A percentile compares a stretch with the other conserved stretches of the same genome.
These are phyloP conservation scores for Peromyscus californicus DNA, from an alignment of 2,113 vertebrate genomes.

Conservation along the genomic window DNA sequence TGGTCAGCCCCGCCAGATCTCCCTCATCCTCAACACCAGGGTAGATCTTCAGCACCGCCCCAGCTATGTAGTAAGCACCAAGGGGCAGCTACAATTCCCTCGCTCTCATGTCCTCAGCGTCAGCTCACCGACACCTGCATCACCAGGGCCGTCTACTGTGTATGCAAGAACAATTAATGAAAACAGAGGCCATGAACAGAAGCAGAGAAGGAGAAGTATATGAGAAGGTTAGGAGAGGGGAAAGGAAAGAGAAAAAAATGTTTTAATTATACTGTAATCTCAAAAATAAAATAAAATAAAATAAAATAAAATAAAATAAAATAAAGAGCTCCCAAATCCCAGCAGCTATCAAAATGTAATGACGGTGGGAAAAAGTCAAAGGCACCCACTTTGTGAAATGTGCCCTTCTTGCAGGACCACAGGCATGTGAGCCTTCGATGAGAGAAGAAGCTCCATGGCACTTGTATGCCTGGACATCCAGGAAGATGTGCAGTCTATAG, in stretches of 20 bases:
- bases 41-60: not conserved
- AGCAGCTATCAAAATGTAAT: slow-evolving; percentile 61
- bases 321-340: slow-evolving; percentile 63
- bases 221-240: not conserved
- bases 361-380: slow-evolving; percentile 49
- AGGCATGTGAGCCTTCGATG: not conserved
- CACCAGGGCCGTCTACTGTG: not conserved
- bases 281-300: slow-evolving; percentile 46
- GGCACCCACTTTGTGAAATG: not conserved
- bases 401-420: not conserved
- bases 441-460: not conserved
- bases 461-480: fast-evolving
- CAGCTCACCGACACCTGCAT: not conserved
- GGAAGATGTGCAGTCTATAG: not conserved
- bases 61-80: not conserved
- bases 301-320: slow-evolving; percentile 64
- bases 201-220: not conserved
- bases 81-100: not conserved
- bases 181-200: not conserved
- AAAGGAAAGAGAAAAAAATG: not conserved
- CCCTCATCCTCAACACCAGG: not conserved
- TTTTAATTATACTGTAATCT: not conserved
- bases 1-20: not conserved
- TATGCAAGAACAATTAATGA: not conserved
- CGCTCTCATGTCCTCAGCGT: not conserved